Conservation (phyloP, 2,113 vertebrate genomes). For the Platanista minor region DNA sequence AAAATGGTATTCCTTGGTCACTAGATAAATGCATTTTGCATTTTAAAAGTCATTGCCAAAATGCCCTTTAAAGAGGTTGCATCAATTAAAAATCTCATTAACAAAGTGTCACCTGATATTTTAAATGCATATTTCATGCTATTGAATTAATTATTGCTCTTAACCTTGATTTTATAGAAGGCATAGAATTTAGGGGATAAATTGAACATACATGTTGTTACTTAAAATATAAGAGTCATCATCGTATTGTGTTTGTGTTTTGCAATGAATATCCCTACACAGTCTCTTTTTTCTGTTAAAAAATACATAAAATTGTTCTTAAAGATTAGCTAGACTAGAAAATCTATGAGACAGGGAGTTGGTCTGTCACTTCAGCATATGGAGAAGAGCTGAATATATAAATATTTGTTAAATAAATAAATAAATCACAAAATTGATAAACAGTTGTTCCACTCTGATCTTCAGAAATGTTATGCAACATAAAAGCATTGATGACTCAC, state of each 20-base stretch:
- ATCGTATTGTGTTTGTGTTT: background rate
- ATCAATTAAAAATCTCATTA: slow-evolving; percentile 9
- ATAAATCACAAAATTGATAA: background rate
- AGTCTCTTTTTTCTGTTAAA: background rate
- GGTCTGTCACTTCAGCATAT: background rate
- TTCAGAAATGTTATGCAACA: background rate
- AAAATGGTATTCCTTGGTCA: background rate
- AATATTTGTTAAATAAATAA: background rate
- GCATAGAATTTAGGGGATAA: background rate
- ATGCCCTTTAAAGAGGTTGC: background rate
- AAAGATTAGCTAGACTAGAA: background rate
- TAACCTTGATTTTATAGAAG: background rate
- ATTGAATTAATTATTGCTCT: background rate
- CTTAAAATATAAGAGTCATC: slow-evolving; percentile 13
- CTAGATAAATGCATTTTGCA: background rate
- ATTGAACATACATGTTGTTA: background rate
- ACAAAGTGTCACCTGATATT: background rate
- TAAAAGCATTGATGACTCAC: background rate
- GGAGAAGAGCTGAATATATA: background rate
- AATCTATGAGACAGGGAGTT: background rate
- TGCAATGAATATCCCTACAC: background rate
- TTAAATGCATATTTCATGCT: slow-evolving; percentile 10
- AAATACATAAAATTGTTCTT: background rate
- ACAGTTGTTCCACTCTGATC: background rate
- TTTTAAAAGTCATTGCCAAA: slow-evolving; percentile 21